Conservation (phyloP, 2,888 invertebrate genomes). For the Stenichneumon culpator region DNA sequence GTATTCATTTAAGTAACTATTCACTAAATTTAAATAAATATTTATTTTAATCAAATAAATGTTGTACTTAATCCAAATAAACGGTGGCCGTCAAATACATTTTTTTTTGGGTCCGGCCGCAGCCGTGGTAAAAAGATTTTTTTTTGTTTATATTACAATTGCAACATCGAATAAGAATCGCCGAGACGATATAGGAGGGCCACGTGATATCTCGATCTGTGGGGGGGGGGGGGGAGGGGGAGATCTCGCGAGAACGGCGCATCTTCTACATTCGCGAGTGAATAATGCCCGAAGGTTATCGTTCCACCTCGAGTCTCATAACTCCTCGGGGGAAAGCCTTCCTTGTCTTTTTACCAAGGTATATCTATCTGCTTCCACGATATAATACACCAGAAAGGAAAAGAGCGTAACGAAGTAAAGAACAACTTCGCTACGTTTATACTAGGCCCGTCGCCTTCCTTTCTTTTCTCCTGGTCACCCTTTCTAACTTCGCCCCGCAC, state of each 20-base stretch:
- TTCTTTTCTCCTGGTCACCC: conserved; percentile 66
- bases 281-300: conserved; percentile 83
- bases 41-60: too few species aligned
- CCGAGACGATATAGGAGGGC: background rate
- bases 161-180: background rate
- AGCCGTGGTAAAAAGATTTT: too few species aligned
- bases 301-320: conserved; percentile 83
- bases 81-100: too few species aligned
- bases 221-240: conserved; percentile 29
- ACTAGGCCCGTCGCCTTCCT: conserved; percentile 62
- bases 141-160: background rate
- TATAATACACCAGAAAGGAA: conserved; percentile 58
- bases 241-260: conserved; percentile 50
- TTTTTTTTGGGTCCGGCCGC: too few species aligned
- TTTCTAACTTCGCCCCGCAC: conserved; percentile 30
- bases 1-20: too few species aligned
- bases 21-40: too few species aligned
- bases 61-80: too few species aligned
- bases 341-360: conserved; percentile 58
- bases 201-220: conserved; percentile 48
- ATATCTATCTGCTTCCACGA: conserved; percentile 29
- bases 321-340: conserved; percentile 76
- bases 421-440: conserved; percentile 80
- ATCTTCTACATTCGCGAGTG: conserved; percentile 72
- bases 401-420: conserved; percentile 82